Base-by-base conservation (phyloP, 2,113 vertebrate genomes). In the Centropristis striata region DNA sequence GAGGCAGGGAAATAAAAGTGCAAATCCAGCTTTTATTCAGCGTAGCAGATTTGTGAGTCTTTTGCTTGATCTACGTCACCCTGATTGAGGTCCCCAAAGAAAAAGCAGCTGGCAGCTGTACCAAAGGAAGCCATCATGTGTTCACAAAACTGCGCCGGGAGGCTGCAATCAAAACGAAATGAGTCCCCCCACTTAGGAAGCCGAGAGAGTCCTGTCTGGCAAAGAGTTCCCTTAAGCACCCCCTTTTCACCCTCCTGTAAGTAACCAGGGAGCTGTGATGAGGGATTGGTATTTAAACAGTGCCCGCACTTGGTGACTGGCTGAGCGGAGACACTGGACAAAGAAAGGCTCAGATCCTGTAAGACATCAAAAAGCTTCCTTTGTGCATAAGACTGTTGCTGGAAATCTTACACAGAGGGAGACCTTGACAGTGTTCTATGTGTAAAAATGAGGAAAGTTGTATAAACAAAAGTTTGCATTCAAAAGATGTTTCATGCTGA, bases 11-110 rank as follows among this genome's bases (percentile, higher is more conserved):
- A 92, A 85, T 83, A 92, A 86, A 88, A 92, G 89, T 90, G 83
- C 68, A 91, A 92, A 92, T 90, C 89, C 86, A 88, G 87, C 91
- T 89, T 93, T 90, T 89, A 85, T 92, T 88, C 74, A 37, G 41
- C 42, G 86, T 70, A 80, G 87, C 83, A 86, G 91, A 94, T 90
- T 92, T 91, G 88, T 71, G 81, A 86, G 88, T 86, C 78, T 74
- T 81, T 81, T 71, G 73, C 83, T 91, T 91, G 83, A 92, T 90
- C 85, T 86, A 78, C 78, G 80, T 85, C 90, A 77, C 77, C 83
- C 85, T 69, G 81, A 86, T 83, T 84, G 83, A 87, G 81, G 82
- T 87, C 83, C 84, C 77, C 67, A 83, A 90, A 92, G 88, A 84
- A 87, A 86, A 46, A 87, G 89, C 88, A 90, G 90, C 88, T 91